phyloP scores from a whole-genome alignment of 1,140 invertebrate genomes.

The Andrena cerasifolii region DNA sequence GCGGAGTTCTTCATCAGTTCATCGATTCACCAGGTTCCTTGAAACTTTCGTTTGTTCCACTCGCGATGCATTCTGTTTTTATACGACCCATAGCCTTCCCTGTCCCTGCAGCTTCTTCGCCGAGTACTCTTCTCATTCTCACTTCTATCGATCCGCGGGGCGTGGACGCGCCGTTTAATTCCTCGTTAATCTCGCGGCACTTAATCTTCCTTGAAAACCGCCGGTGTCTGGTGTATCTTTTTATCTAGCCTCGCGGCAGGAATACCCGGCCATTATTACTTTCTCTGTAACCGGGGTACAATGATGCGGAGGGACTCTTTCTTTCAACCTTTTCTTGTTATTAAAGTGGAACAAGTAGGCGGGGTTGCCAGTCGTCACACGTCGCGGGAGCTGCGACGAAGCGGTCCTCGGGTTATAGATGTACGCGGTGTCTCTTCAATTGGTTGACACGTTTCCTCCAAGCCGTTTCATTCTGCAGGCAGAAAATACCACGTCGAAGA shows the following conservation, averaged over 20 bases:
- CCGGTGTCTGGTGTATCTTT: not conserved
- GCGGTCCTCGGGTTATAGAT: not conserved
- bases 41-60: too few species aligned
- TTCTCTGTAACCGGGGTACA: conserved; percentile 9
- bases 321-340: conserved; percentile 24
- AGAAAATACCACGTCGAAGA: too few species aligned
- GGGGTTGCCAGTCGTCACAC: conserved; percentile 7
- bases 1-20: too few species aligned
- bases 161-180: too few species aligned
- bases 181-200: too few species aligned
- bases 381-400: conserved; percentile 23
- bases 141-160: too few species aligned
- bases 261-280: conserved; percentile 1
- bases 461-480: not conserved
- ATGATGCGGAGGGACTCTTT: conserved; percentile 18
- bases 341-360: conserved; percentile 34
- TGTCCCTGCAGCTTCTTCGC: too few species aligned
- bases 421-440: not conserved
- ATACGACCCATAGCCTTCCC: too few species aligned
- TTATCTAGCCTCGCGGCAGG: not conserved
- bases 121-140: not conserved
- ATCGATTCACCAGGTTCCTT: too few species aligned
- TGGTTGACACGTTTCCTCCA: not conserved
- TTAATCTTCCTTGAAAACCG: not conserved
- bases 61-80: too few species aligned